Conservation (phyloP, 2,888 invertebrate genomes). For the Willowsia nigromaculata region DNA sequence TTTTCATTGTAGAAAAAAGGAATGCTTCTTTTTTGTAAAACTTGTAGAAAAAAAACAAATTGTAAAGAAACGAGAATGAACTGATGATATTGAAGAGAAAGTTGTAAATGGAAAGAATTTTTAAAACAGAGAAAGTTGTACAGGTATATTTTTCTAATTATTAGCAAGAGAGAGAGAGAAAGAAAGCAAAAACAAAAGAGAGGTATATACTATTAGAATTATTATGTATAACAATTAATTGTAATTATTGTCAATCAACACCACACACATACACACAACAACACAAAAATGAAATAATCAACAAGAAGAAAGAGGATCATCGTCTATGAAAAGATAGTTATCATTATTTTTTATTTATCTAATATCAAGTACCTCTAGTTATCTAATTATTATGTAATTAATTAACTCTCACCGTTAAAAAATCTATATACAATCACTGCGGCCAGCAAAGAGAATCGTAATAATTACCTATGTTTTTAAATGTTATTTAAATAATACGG, state of each 20-base stretch:
- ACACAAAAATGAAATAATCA: background rate
- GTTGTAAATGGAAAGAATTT: background rate
- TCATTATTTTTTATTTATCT: background rate
- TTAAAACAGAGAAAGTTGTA: slow-evolving; percentile 54
- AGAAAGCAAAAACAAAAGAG: slow-evolving; percentile 21
- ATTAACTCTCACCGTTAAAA: background rate
- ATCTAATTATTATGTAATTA: background rate
- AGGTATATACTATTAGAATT: slow-evolving; percentile 5
- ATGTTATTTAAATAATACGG: background rate
- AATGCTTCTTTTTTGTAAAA: background rate
- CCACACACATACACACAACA: background rate
- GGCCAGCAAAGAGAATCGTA: background rate
- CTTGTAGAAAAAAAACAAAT: background rate
- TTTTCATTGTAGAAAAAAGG: background rate
- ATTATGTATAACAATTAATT: background rate
- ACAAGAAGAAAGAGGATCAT: background rate
- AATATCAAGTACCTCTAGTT: too few species aligned
- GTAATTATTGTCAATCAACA: background rate
- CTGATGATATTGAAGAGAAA: slow-evolving; percentile 7
- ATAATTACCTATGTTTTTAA: slow-evolving; percentile 4
- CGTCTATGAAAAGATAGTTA: slow-evolving; percentile 3
- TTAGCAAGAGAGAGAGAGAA: background rate
- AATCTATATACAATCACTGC: background rate
- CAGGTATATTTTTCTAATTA: slow-evolving; percentile 71
- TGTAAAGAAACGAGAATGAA: slow-evolving; percentile 14